These are phyloP conservation scores for Aphelenchoides avenae DNA, from an alignment of 1,140 invertebrate species.

Conservation along the genomic window DNA sequence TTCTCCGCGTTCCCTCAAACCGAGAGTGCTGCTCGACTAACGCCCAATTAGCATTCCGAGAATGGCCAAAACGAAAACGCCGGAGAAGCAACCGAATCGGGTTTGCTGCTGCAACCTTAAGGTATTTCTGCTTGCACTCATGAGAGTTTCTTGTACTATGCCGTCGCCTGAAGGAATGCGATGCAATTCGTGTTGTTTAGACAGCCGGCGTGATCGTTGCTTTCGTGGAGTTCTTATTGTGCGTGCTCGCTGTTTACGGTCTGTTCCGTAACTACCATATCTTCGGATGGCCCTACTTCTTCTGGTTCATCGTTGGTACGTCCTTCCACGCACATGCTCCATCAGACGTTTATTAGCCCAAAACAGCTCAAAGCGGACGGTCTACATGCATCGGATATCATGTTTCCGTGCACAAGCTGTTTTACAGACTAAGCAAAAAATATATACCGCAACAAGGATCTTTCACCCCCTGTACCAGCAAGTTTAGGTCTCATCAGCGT, in stretches of 20 bases:
- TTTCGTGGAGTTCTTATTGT: constrained; percentile 53
- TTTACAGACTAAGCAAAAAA: too few relatives aligned
- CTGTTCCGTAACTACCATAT: constrained; percentile 55
- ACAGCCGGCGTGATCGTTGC: constrained; percentile 57
- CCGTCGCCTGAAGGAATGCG: constrained; percentile 11
- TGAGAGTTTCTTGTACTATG: background rate
- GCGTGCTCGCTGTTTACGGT: constrained; percentile 54
- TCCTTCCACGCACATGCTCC: too few relatives aligned
- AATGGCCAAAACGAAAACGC: too few relatives aligned
- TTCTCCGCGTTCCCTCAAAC: too few relatives aligned
- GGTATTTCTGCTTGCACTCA: constrained; percentile 12
- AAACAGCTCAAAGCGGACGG: too few relatives aligned
- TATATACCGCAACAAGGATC: too few relatives aligned
- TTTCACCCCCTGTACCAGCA: background rate
- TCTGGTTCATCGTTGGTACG: constrained; percentile 56
- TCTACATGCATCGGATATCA: too few relatives aligned
- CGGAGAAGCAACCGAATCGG: constrained; percentile 35
- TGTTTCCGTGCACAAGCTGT: too few relatives aligned
- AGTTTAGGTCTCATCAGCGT: constrained; percentile 50
- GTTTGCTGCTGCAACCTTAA: constrained; percentile 43
- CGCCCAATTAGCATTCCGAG: too few relatives aligned
- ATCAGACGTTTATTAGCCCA: too few relatives aligned
- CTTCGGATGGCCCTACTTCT: constrained; percentile 50
- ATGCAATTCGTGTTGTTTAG: constrained; percentile 36
- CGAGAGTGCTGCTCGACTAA: too few relatives aligned